Conservation (phyloP, 2,797 vertebrate genomes). For the Chromis chromis region DNA sequence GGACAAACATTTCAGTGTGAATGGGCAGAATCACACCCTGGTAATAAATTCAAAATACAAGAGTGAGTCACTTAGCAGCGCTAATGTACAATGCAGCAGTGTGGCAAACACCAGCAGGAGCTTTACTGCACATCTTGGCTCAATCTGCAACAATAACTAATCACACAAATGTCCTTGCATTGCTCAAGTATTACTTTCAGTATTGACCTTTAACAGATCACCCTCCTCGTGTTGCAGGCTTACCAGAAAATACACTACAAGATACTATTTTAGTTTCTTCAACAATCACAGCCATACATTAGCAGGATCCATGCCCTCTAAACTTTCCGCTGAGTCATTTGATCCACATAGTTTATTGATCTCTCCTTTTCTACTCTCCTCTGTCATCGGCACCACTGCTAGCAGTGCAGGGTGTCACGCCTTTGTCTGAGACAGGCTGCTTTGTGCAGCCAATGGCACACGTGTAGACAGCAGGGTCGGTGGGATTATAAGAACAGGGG, state of each 20-base stretch:
- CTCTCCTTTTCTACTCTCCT: constrained; percentile 39
- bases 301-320: constrained; percentile 17
- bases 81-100: neutral
- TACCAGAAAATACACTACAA: constrained; percentile 9
- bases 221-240: constrained; percentile 6
- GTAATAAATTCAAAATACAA: neutral
- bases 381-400: constrained; percentile 31
- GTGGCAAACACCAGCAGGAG: neutral
- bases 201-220: constrained; percentile 6
- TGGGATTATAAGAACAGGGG: neutral
- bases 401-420: constrained; percentile 14
- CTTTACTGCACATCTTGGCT: constrained; percentile 5
- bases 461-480: constrained; percentile 12
- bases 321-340: constrained; percentile 45
- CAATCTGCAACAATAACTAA: neutral
- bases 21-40: neutral
- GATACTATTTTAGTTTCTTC: constrained; percentile 1
- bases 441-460: constrained; percentile 37
- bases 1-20: neutral
- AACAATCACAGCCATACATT: constrained; percentile 4
- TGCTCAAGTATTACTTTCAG: neutral
- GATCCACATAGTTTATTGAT: constrained; percentile 58
- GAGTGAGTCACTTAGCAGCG: neutral
- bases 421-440: constrained; percentile 19
- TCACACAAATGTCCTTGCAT: neutral